These are phyloP conservation scores for Automeris io DNA, from an alignment of 2,888 invertebrate genomes.

Conservation along the genomic window DNA sequence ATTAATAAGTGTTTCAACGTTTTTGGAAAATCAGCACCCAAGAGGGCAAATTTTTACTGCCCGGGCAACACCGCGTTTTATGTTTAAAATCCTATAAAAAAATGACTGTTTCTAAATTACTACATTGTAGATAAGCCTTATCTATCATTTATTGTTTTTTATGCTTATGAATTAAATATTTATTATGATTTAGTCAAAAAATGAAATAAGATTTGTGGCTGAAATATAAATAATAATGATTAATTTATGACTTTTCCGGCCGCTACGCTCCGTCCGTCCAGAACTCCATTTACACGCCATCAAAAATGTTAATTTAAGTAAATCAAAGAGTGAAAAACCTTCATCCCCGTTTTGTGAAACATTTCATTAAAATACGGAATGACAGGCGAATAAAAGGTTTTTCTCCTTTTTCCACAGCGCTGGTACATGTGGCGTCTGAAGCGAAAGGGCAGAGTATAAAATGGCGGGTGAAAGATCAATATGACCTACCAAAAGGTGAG, in stretches of 20 bases:
- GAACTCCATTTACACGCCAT: slow-evolving; percentile 46
- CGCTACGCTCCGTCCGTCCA: slow-evolving; percentile 17
- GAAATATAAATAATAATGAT: slow-evolving; percentile 17
- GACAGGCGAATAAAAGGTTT: slow-evolving; percentile 64
- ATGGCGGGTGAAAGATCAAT: slow-evolving; percentile 78
- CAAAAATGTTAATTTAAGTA: slow-evolving; percentile 58
- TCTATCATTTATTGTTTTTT: background rate
- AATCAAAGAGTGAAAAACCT: slow-evolving; percentile 42
- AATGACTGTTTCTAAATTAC: too few species aligned
- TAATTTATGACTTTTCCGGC: slow-evolving; percentile 26
- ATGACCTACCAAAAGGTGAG: slow-evolving; percentile 69
- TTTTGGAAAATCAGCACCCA: too few species aligned
- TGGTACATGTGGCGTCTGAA: slow-evolving; percentile 65
- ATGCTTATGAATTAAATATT: background rate
- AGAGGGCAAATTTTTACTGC: too few species aligned
- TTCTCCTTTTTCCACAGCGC: slow-evolving; percentile 47
- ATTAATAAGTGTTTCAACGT: too few species aligned
- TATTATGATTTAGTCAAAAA: background rate
- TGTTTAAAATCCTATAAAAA: too few species aligned
- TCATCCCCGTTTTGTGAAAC: slow-evolving; percentile 47
- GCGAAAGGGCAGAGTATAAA: slow-evolving; percentile 70
- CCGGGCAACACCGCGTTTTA: too few species aligned
- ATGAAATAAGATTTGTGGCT: slow-evolving; percentile 2
- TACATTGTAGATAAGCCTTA: too few species aligned
- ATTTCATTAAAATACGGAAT: slow-evolving; percentile 69